Conservation (phyloP, 2,888 invertebrate species). For the Drosophila prolongata region DNA sequence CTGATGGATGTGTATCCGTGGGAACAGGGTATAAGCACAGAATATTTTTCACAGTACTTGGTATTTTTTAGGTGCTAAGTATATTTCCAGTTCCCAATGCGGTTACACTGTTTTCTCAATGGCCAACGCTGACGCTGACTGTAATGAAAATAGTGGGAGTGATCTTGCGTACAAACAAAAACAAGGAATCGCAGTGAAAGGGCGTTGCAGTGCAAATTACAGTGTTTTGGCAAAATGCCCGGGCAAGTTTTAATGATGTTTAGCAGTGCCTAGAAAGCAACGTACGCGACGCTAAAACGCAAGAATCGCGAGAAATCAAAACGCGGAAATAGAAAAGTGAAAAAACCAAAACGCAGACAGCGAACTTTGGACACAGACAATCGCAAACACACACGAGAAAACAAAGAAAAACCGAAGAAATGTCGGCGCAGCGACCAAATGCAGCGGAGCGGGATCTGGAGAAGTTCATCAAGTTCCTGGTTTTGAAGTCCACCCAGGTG, state of each 20-base stretch:
- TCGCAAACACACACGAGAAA: constrained; percentile 11
- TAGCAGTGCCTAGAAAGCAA: constrained; percentile 47
- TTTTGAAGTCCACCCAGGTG: constrained; percentile 94
- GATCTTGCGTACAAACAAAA: constrained; percentile 48
- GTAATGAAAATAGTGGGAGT: constrained; percentile 62
- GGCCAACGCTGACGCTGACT: constrained; percentile 5
- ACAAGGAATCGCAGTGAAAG: constrained; percentile 27
- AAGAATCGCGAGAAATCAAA: constrained; percentile 49
- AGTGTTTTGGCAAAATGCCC: constrained; percentile 52
- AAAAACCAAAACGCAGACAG: constrained; percentile 40
- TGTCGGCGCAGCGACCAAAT: constrained; percentile 82
- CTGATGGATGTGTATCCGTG: too few species aligned
- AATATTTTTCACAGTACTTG: too few species aligned
- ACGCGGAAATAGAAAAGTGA: constrained; percentile 57
- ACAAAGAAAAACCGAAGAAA: constrained; percentile 53
- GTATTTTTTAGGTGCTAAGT: too few species aligned
- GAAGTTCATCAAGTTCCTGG: constrained; percentile 94
- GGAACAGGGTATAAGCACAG: too few species aligned
- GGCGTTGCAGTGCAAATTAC: constrained; percentile 25
- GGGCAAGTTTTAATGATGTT: constrained; percentile 31
- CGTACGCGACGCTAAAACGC: constrained; percentile 25
- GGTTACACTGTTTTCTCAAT: neutral
- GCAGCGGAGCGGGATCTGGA: constrained; percentile 92
- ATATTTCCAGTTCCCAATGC: too few species aligned
- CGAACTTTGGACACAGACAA: constrained; percentile 66